Percentiles rank a stretch among this genome's conserved stretches.
These are phyloP conservation scores for Chouioia cunea DNA, from an alignment of 2,888 invertebrate genomes.

Conservation along the genomic window DNA sequence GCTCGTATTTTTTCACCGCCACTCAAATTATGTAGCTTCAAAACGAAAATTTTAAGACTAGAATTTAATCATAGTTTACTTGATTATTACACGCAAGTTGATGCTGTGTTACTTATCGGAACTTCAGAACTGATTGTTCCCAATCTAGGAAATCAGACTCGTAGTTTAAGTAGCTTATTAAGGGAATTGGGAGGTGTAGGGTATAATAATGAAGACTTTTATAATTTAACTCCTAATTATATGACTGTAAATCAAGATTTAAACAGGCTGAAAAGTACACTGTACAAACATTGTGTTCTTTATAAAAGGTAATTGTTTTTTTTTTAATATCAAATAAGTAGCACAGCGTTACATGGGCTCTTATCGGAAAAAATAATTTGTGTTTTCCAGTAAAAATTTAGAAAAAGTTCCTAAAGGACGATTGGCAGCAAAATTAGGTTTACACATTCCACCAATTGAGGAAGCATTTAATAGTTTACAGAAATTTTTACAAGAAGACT, in stretches of 20 bases:
- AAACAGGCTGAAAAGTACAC: slow-evolving; percentile 57
- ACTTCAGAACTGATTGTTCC: slow-evolving; percentile 68
- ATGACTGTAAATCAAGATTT: slow-evolving; percentile 60
- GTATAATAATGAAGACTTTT: slow-evolving; percentile 55
- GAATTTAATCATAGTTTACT: slow-evolving; percentile 88
- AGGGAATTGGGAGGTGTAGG: slow-evolving; percentile 55
- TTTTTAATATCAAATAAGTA: slow-evolving; percentile 4
- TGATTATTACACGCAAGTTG: slow-evolving; percentile 89
- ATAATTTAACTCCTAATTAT: slow-evolving; percentile 64
- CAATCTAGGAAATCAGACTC: slow-evolving; percentile 55
- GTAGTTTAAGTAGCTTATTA: slow-evolving; percentile 60
- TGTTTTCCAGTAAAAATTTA: slow-evolving; percentile 58
- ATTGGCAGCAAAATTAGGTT: slow-evolving; percentile 59
- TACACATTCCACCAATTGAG: slow-evolving; percentile 64
- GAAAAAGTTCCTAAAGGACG: slow-evolving; percentile 62
- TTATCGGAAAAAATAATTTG: slow-evolving; percentile 11
- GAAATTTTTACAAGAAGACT: slow-evolving; percentile 65
- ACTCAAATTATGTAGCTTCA: slow-evolving; percentile 61
- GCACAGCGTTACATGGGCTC: background rate
- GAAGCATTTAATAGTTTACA: slow-evolving; percentile 65
- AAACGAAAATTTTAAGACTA: slow-evolving; percentile 76
- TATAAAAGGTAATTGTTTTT: slow-evolving; percentile 58
- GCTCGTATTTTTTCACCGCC: slow-evolving; percentile 84
- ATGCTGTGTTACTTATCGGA: slow-evolving; percentile 86
- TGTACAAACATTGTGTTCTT: slow-evolving; percentile 61